Base-by-base conservation (phyloP, 2,113 vertebrate genomes). In the Engraulis encrasicolus region DNA sequence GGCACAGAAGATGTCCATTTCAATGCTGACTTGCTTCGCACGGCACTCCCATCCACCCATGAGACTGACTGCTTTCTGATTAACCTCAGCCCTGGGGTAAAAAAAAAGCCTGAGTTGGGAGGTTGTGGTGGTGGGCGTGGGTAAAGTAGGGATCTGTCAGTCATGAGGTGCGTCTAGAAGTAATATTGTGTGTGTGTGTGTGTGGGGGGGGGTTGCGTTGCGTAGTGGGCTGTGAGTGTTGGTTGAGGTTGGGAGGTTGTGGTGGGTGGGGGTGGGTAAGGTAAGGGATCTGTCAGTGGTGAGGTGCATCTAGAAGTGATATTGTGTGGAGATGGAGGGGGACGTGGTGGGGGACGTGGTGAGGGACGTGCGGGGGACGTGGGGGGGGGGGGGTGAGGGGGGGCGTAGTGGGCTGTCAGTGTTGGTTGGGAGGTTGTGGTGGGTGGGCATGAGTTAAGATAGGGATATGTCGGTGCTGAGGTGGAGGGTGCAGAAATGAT, bases 1-100 rank as follows among this genome's bases (percentile, higher is more conserved):
- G 66, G 66, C 66, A 74, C 66, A 34, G 66, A 5, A 74, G 66
- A 74, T 74, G 66, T 74, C n/a, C 23, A 66, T 12, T 27, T 27
- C 58, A 27, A 6, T 31, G 9, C 14, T 52, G 50, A 12, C 50
- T 52, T n/a, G n/a, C 50, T 52, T 2, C 19, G 52, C 17, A 2
- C 17, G 17, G 52, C 19, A 19, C 52, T 54, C 52, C 58, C 61
- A 15, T 71, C 61, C 66, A 15, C 23, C 58, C 58, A 20, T 27
- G n/a, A 61, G 58, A 61, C 58, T 61, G 58, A 61, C 58, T 61
- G 58, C 58, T 61, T n/a, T 27, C 58, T 61, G 58, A 61, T 61
- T 61, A 61, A 61, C 58, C 27, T 61, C 3, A 6, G 58, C 58
- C n/a, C 58, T 12, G 58, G 12, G 58, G 58, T 61, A 61, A n/a